Evolutionary conservation across 2,113 vertebrate genomes (phyloP).

Genomic region (Cisticola juncidis): DNA sequence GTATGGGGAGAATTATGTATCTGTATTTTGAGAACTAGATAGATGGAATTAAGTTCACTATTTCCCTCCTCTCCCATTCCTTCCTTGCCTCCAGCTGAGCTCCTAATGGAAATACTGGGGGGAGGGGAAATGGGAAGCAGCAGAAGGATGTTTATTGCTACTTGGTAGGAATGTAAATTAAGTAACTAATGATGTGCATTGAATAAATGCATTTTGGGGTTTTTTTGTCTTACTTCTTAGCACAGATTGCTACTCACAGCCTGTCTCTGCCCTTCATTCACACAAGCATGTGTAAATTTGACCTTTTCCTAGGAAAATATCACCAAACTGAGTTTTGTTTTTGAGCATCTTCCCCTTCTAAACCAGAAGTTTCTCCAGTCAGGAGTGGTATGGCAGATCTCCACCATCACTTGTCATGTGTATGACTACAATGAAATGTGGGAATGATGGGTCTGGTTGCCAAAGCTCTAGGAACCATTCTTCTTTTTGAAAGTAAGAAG

Average conservation of each 20-base stretch:
- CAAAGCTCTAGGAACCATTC: neutral
- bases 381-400: neutral
- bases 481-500: neutral
- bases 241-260: neutral
- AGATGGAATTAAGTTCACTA: neutral
- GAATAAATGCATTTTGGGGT: neutral
- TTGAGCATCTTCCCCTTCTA: neutral
- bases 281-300: neutral
- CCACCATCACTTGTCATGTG: neutral
- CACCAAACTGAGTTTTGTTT: neutral
- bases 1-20: neutral
- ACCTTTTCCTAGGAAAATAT: neutral
- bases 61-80: neutral
- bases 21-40: neutral
- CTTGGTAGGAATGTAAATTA: conserved; percentile 39
- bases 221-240: neutral
- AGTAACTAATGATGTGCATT: conserved; percentile 6
- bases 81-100: conserved; percentile 29
- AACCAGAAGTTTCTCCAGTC: neutral
- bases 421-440: neutral
- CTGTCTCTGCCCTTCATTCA: neutral
- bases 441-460: neutral
- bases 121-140: neutral
- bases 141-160: conserved; percentile 17
- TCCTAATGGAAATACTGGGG: neutral